phyloP scores from a whole-genome alignment of 2,113 vertebrate genomes.

The Brachyhypopomus occidentalis region DNA sequence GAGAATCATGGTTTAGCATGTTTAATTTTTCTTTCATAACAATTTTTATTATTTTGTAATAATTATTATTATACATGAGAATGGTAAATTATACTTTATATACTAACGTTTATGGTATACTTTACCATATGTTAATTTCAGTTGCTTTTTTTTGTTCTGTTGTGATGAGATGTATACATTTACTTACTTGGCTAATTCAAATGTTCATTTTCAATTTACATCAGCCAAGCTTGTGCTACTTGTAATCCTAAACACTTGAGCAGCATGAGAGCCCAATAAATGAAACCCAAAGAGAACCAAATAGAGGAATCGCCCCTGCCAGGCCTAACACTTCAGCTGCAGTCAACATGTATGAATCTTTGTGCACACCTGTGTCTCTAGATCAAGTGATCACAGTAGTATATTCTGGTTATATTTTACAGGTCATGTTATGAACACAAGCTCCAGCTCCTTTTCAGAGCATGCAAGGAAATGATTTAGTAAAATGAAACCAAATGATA shows the following conservation, averaged over 20 bases:
- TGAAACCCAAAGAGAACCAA: not conserved
- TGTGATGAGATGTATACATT: not conserved
- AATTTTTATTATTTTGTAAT: too few species aligned
- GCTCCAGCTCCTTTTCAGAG: not conserved
- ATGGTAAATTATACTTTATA: too few species aligned
- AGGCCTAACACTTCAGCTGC: not conserved
- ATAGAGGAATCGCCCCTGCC: not conserved
- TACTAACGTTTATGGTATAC: too few species aligned
- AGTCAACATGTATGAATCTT: not conserved
- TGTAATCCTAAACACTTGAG: not conserved
- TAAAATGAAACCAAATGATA: not conserved
- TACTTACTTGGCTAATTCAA: not conserved
- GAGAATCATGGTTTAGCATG: not conserved
- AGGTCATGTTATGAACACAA: not conserved
- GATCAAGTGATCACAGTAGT: not conserved
- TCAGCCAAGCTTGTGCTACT: not conserved
- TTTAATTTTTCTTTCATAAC: not conserved
- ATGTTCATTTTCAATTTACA: not conserved
- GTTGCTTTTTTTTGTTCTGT: too few species aligned
- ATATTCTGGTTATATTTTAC: not conserved
- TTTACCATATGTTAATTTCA: not conserved
- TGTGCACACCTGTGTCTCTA: not conserved
- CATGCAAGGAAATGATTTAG: not conserved
- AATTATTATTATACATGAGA: too few species aligned
- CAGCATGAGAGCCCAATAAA: too few species aligned